Base-by-base conservation (phyloP, 2,888 invertebrate species). In the Drosophila hamatofila region DNA sequence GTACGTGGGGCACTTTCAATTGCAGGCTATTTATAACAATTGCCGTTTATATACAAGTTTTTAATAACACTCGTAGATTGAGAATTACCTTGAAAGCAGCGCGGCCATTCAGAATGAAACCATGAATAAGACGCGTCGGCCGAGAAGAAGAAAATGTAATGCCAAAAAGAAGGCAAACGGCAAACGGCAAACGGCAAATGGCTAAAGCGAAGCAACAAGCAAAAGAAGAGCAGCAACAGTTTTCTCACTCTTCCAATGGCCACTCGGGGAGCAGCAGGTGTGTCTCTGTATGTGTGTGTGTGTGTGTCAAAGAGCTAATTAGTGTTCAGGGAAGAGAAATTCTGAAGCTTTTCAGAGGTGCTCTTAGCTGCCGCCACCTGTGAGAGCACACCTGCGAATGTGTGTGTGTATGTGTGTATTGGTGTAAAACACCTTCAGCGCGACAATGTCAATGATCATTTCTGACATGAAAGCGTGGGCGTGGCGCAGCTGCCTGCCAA, bases 401-500 rank as follows among this genome's bases (percentile, higher is more conserved):
- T 70, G 70, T 61, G 46, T 12, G 1, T 55, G 21, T 61, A 33
- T 57, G 58, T 65, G 63, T 75, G 67, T 52, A 42, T 62, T 58
- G 62, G 75, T 70, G 64, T 66, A 60, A 30, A 81, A 83, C 86
- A 89, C 89, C 86, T 86, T 86, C 80, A 81, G 62, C 88, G 69
- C 83, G 78, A 89, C 86, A 86, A 86, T 86, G 86, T 86, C 86
- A 86, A 86, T 86, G 90, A 86, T 86, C 88, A 89, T 85, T 88
- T 85, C 67, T 77, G 77, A 83, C 85, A 89, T 65, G 72, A 44
- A 68, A 42, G 73, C 61, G 79, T 79, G 59, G 73, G 79, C 61
- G 89, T 88, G 83, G 83, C 73, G 46, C 87, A 67, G 64, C 63
- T 75, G 84, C 56, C 59, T 67, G 72, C 83, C 71, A 70, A 77